Base-by-base conservation (phyloP, 2,888 invertebrate genomes). In the Phytoseiulus persimilis region DNA sequence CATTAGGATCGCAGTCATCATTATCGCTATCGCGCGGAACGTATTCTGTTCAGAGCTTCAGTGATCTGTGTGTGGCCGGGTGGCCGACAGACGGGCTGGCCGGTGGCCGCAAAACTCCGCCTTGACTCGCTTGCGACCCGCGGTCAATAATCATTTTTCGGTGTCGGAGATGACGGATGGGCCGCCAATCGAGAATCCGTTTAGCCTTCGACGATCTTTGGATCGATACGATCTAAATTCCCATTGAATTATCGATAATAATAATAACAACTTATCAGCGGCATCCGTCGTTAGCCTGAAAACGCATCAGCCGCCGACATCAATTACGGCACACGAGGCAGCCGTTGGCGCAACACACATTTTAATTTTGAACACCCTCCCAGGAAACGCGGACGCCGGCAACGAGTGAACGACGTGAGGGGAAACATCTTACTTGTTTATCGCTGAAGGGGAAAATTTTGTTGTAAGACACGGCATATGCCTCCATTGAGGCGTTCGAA, bases 381-480 rank as follows among this genome's bases (percentile, higher is more conserved):
- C 65, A 65, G 65, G 14, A 23, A 65, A 28, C 65, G 39, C 39
- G 9, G 65, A 65, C 5, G 65, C 65, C 14, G 18, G 28, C 14
- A 14, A 65, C 28, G 65, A 65, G 28, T 39, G 18, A 65, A 28
- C 65, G 65, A 65, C 5, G 18, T 28, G 65, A 65, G 18, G 65
- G 18, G 18, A 65, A 65, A 65, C 65, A 23, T 65, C 65, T 65
- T 65, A 87, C 87, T 45, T 87, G 87, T 33, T 87, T 87, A 14
- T 32, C 87, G 45, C 33, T 87, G 87, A 39, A 87, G 28, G 87
- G 87, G 45, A 87, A 90, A 33, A 90, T 65, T 39, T 89, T 90
- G 83, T 91, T 90, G 90, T 91, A 91, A 2, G 90, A 89, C n/a
- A 91, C 89, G 32, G 90, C 90, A 89, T 91, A 91, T 28, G 32